Evolutionary conservation across 2,888 invertebrate genomes (phyloP), one percentile per base, ranked within the genome.

Genomic region (Archaeoteleia sp.): DNA sequence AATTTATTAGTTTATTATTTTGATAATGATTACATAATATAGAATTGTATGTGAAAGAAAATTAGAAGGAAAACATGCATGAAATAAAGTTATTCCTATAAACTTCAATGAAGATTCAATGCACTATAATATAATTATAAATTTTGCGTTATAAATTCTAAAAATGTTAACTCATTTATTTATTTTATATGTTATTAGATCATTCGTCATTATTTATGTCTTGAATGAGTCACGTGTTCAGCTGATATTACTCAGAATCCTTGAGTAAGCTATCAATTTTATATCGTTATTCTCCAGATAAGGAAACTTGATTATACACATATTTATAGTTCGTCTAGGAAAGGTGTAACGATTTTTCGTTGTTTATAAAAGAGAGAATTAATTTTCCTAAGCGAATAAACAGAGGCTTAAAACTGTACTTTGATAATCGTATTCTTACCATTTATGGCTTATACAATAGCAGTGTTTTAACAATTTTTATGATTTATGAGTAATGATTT

Each of bases 231-330:
- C 55, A 63, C 35, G 62, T 48, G 35, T 46, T 46, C 6, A 35
- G 40, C 40, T 53, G 46, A 61, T 49, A 14, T 25, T 12, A 46
- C 34, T 49, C 27, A 12, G 48, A 46, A 66, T 58, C 48, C 66
- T 58, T 58, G 66, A 65, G 34, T 48, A 27, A 49, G 32, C 42
- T 13, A 57, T 55, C 43, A 39, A 9, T 25, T 9, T 12, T 9
- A 20, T 34, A 32, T 65, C 57, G 55, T 57, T 32, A 58, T 37
- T 53, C 23, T 32, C 40, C 65, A 12, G 14, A 46, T 53, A 51
- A 57, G 53, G 34, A 57, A 65, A 65, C 53, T 51, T 57, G 57
- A 65, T 65, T 65, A 58, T 57, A 29, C 39, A 17, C 58, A 51
- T 45, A 20, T 51, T 45, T 45, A 57, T n/a, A 27, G 1, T 51